phyloP scores from a whole-genome alignment of 2,797 vertebrate species.

The Macropus fuliginosus region DNA sequence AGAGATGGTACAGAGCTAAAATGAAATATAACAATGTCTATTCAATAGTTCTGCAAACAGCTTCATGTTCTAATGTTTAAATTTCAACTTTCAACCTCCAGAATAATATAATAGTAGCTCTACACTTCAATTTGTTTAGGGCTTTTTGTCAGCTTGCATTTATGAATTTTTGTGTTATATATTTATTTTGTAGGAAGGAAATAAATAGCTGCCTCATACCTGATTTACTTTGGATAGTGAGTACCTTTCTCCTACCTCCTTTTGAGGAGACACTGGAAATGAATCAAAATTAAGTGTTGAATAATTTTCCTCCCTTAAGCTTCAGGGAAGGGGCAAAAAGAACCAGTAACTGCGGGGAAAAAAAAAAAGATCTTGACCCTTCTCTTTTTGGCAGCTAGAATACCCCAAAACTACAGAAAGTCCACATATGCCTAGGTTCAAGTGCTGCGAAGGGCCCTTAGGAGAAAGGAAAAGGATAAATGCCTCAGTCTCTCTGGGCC shows the following conservation, averaged over 20 bases:
- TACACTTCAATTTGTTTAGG: background rate
- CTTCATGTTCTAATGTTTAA: background rate
- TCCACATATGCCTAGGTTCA: background rate
- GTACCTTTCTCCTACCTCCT: background rate
- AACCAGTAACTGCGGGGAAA: background rate
- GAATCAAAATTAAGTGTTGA: background rate
- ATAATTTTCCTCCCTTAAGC: background rate
- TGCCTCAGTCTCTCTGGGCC: background rate
- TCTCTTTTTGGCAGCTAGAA: background rate
- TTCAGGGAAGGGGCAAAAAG: background rate
- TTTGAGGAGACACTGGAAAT: background rate
- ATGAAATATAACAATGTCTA: background rate
- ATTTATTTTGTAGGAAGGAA: background rate
- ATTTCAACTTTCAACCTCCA: background rate
- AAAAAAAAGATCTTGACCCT: background rate
- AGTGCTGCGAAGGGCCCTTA: background rate
- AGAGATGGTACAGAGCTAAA: background rate
- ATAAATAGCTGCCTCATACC: background rate
- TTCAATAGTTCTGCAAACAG: background rate
- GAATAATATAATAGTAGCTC: background rate
- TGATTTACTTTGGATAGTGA: background rate
- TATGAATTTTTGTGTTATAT: background rate
- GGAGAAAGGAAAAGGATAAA: background rate
- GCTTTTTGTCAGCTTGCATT: background rate
- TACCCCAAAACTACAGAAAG: background rate